phyloP scores from a whole-genome alignment of 2,113 vertebrate genomes.

The Peromyscus maniculatus region DNA sequence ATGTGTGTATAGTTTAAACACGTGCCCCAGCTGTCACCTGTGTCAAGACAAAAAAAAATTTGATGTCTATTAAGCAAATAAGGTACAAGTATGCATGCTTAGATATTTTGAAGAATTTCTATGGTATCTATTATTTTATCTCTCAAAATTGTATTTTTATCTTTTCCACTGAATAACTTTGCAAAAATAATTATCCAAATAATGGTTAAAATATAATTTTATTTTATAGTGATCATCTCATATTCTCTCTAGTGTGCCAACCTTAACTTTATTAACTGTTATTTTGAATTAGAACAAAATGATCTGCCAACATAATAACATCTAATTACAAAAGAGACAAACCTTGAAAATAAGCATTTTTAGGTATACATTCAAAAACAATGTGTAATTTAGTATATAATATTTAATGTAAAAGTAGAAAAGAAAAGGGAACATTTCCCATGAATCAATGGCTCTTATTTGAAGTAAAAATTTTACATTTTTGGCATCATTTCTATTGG shows the following conservation, averaged over 20 bases:
- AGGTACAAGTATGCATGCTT: neutral
- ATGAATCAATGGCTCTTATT: neutral
- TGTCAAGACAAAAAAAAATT: neutral
- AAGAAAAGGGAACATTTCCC: neutral
- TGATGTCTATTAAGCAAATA: neutral
- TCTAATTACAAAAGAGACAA: neutral
- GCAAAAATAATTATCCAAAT: conserved; percentile 2
- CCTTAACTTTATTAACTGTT: neutral
- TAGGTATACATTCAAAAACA: neutral
- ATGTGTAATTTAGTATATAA: neutral
- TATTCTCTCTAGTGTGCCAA: neutral
- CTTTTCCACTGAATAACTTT: neutral
- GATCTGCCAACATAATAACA: neutral
- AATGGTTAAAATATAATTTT: neutral
- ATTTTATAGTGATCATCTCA: neutral
- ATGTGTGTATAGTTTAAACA: neutral
- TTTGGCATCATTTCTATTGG: neutral
- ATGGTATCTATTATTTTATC: neutral
- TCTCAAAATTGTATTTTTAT: neutral
- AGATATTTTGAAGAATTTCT: conserved; percentile 6
- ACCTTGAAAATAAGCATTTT: neutral
- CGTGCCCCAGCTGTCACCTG: neutral
- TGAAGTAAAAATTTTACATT: neutral
- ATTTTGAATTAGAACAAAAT: conserved; percentile 36
- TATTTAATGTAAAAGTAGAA: neutral